Base-by-base conservation (phyloP, 2,888 invertebrate genomes). In the Harpalus rubripes region DNA sequence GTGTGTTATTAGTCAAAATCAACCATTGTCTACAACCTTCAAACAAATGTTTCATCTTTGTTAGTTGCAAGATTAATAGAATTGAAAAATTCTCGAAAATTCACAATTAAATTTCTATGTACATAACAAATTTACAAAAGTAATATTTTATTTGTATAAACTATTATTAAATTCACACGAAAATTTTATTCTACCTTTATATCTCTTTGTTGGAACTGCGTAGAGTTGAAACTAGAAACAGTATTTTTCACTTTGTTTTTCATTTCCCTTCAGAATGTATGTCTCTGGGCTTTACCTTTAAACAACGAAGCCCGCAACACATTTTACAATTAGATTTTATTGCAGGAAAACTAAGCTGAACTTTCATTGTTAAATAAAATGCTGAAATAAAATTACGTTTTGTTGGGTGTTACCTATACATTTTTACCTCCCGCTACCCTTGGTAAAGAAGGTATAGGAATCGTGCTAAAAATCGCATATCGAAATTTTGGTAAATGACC, bases 301-400 rank as follows among this genome's bases (percentile, higher is more conserved):
- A 8, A 72, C 41, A 10, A n/a, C 72, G 15, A 8, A 61, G 68
- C 22, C 15, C 10, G 44, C 2, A 72, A 41, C 72, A 72, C 39
- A 72, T 72, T 72, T 72, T 16, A 72, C 72, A 72, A 72, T 72
- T 72, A 72, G 72, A 41, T 41, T 72, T 72, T 41, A 72, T 72
- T 72, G 72, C 16, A 12, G 10, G 72, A 72, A 72, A 32, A 16
- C 16, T 72, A 16, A 7, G 41, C 10, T 72, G 15, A 4, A n/a
- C 39, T 72, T 16, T 44, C 68, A 68, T 68, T 68, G 26, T 68
- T 12, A 15, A 68, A 68, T 68, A 39, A 68, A 68, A 68, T 68
- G 32, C 15, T 39, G 41, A 68, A 68, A 12, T 41, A 68, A 26
- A 39, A 68, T 10, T 44, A 44, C 44, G 7, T 44, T 44, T 44